phyloP scores from a whole-genome alignment of 2,888 invertebrate genomes.

The Ypsolopha sequella region DNA sequence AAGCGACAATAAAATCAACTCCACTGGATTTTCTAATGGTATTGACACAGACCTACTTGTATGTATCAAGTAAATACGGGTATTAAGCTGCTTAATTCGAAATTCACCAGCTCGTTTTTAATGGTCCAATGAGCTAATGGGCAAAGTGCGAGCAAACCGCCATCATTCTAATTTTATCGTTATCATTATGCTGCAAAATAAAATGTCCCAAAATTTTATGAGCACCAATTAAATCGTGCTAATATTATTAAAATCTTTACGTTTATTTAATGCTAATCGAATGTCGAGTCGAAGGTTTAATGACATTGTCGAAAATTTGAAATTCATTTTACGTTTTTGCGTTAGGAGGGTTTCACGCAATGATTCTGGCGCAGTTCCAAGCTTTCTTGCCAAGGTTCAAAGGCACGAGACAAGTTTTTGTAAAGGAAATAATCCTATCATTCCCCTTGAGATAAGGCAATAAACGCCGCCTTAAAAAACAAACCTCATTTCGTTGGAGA shows the following conservation, averaged over 20 bases:
- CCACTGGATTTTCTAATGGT: no score
- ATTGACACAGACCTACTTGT: no score
- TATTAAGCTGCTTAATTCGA: no score
- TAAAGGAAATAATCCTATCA: constrained; percentile 49
- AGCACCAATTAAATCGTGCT: neutral
- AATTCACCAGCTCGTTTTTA: no score
- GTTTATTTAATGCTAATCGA: constrained; percentile 12
- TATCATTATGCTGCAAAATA: neutral
- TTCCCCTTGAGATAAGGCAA: constrained; percentile 57
- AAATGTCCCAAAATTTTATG: neutral
- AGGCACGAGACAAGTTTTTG: constrained; percentile 53
- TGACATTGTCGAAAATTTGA: constrained; percentile 10
- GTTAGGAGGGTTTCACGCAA: constrained; percentile 39
- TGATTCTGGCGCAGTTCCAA: constrained; percentile 55
- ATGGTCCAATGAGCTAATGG: no score
- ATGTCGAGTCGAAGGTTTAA: constrained; percentile 3
- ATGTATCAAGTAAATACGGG: no score
- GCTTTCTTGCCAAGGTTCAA: constrained; percentile 62
- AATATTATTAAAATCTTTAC: constrained; percentile 9
- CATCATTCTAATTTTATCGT: no score
- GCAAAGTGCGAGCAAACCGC: no score
- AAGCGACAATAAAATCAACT: no score
- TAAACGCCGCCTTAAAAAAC: constrained; percentile 54
- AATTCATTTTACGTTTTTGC: constrained; percentile 27
- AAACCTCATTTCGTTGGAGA: constrained; percentile 51